These are phyloP conservation scores for Sylvicapra grimmia DNA, from an alignment of 2,113 vertebrate genomes.

Conservation along the genomic window DNA sequence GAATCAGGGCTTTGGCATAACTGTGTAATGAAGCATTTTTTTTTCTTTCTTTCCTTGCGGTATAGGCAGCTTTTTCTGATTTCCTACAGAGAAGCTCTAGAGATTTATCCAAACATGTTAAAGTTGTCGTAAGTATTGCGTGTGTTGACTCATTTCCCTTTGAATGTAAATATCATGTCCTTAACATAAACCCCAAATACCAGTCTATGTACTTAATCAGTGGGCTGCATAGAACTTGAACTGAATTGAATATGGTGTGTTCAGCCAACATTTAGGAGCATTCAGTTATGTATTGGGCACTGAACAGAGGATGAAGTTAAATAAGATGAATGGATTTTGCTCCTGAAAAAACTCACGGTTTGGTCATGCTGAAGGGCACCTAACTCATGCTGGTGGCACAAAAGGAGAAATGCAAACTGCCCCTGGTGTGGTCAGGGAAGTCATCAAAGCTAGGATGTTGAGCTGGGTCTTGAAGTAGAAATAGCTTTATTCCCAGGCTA, in stretches of 20 bases:
- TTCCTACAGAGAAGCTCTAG: slow-evolving; percentile 87
- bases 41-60: slow-evolving; percentile 6
- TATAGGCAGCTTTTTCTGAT: slow-evolving; percentile 87
- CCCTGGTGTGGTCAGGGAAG: not conserved
- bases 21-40: not conserved
- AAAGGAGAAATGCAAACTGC: not conserved
- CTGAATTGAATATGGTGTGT: not conserved
- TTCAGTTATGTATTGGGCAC: not conserved
- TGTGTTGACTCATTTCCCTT: not conserved
- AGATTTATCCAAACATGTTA: slow-evolving; percentile 87
- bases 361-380: not conserved
- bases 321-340: not conserved
- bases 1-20: not conserved
- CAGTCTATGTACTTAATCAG: not conserved
- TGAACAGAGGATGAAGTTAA: not conserved
- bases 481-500: not conserved
- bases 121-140: slow-evolving; percentile 84
- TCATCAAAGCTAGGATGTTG: not conserved
- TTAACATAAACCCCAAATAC: not conserved
- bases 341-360: not conserved
- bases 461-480: not conserved
- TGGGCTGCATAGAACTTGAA: not conserved
- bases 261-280: not conserved
- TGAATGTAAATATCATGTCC: not conserved
- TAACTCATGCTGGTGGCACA: not conserved